Conservation (phyloP, 1,140 invertebrate species). For the Tenebrio molitor region DNA sequence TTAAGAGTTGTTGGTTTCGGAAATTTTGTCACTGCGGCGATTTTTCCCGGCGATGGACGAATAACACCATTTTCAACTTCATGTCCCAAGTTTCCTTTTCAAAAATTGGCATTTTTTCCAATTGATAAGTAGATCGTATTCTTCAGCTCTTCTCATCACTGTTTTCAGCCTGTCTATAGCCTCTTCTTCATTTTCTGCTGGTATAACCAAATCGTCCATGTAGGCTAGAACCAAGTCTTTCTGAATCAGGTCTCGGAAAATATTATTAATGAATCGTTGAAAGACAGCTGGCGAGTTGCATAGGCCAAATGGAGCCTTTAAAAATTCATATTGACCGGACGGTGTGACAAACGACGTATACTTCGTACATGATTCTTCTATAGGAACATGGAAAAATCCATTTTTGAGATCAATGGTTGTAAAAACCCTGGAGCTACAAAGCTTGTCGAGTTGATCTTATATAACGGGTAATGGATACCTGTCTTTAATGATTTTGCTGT, state of each 20-base stretch:
- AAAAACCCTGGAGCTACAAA: constrained; percentile 54
- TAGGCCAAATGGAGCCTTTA: constrained; percentile 58
- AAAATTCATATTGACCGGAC: constrained; percentile 58
- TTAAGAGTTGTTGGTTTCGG: constrained; percentile 47
- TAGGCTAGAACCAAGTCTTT: constrained; percentile 15
- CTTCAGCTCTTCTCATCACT: constrained; percentile 52
- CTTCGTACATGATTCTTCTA: constrained; percentile 55
- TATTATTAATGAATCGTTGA: constrained; percentile 51
- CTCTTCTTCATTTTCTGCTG: constrained; percentile 46
- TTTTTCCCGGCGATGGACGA: constrained; percentile 52
- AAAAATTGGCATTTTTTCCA: constrained; percentile 38
- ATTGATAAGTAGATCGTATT: constrained; percentile 40
- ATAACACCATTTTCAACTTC: constrained; percentile 50
- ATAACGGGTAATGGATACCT: constrained; percentile 59
- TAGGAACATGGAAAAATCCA: constrained; percentile 62
- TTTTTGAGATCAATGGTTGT: constrained; percentile 61
- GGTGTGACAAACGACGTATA: constrained; percentile 58
- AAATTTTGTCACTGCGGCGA: constrained; percentile 53
- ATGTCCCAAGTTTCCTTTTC: constrained; percentile 57
- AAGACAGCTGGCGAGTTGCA: constrained; percentile 50
- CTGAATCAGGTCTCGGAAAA: constrained; percentile 57
- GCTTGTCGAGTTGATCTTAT: constrained; percentile 53
- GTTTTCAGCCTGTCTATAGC: constrained; percentile 43
- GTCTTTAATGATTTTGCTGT: constrained; percentile 62
- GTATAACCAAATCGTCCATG: constrained; percentile 57